Base-by-base conservation (phyloP, 2,888 invertebrate genomes). In the Fabriciana adippe region DNA sequence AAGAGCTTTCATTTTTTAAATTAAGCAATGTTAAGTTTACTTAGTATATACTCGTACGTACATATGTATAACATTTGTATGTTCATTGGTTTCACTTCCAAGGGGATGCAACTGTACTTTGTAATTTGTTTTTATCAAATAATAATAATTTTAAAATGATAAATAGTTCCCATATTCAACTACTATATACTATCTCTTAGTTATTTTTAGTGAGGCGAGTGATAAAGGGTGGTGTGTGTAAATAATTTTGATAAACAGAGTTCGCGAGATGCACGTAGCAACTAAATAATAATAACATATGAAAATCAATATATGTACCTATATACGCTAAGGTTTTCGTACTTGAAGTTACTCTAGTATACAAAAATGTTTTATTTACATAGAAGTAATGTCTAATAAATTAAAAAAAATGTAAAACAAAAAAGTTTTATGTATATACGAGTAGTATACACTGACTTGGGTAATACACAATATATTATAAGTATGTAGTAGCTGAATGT, bases 1-100 rank as follows among this genome's bases (percentile, higher is more conserved):
- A 65, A 63, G 60, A 72, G 71, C 71, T 72, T 72, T 71, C 69
- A 69, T 71, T 72, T 26, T 69, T 68, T 55, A 62, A 64, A 62
- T 57, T 41, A 64, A 67, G 60, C 48, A 48, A 31, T 50, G 14
- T 5, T 41, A 3, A 15, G 6, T 51, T 8, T 16, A 16, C 26
- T 11, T 41, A n/a, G 18, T 60, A 16, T 50, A 61, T 31, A n/a
- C n/a, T n/a, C n/a, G 48, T 16, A 16, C 5, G 26, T 16, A 16
- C 5, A 26, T 26, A 26, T 50, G 16, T 31, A 51, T 51, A 14
- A 31, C 31, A 18, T 16, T 15, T 45, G 31, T 8, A 50, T 3
- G 14, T n/a, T 15, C 11, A 50, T 48, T n/a, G 15, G 5, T 15
- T 57, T 15, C 2, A n/a, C n/a, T 31, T 57, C 6, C n/a, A 8